Base-by-base conservation (phyloP, 2,797 vertebrate species). In the Chelmon rostratus region DNA sequence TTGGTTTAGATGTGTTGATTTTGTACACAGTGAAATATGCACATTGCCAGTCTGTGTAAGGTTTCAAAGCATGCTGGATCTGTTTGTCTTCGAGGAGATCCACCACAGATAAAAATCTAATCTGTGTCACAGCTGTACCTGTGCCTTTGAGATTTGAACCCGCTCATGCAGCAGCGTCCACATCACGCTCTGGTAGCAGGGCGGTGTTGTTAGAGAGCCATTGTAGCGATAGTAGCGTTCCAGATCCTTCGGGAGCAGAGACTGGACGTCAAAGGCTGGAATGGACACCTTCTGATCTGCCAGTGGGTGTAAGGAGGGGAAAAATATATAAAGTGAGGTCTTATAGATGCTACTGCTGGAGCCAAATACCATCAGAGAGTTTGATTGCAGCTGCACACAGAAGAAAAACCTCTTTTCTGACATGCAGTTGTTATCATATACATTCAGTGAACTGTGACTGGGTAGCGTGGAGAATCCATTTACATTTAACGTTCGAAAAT, bases 161-260 rank as follows among this genome's bases (percentile, higher is more conserved):
- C 95, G 97, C 88, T 98, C 95, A 64, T 96, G 94, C 86, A 99
- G 97, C 65, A 99, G 28, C 0, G 96, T 97, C 98, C 98, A 99
- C 86, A 95, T 95, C 68, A 98, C 97, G 0, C 94, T 95, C 94
- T 98, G 96, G 90, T 93, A 91, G 89, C 98, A 99, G 19, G 98
- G 97, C 0, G 98, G 98, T 0, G 97, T 99, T 19, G 98, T 99
- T 42, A 99, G 93, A 21, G 98, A 99, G 57, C 98, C 98, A 0
- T 97, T 97, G 77, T 99, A 99, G 61, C 94, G 96, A 84, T 97
- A 99, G 89, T 97, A 99, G 28, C 80, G 88, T 12, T 92, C 92
- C 63, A 98, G 91, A 73, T 96, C 93, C 1, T 90, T 85, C 0
- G 98, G 98, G 35, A 99, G 93, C 79, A 99, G 91, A 0, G 94